Conservation (phyloP, 2,888 invertebrate species). For the Pseudoips prasinana region DNA sequence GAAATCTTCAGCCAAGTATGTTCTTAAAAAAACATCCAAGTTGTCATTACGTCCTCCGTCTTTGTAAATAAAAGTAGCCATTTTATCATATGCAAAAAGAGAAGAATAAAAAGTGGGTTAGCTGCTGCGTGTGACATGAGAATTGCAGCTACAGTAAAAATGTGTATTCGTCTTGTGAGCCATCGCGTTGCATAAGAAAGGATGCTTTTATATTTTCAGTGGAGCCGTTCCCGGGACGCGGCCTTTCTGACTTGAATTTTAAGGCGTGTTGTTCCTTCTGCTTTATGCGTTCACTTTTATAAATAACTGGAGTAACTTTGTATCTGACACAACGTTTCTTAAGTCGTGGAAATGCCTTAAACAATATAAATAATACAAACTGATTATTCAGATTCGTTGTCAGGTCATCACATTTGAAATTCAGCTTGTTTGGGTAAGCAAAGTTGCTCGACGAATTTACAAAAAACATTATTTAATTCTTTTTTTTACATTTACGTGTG, state of each 20-base stretch:
- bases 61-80: constrained; percentile 11
- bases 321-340: too few species aligned
- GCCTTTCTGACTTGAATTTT: constrained; percentile 40
- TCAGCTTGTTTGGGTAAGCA: too few species aligned
- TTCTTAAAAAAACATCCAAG: not conserved
- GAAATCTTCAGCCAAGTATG: not conserved
- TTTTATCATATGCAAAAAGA: constrained; percentile 17
- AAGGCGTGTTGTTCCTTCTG: constrained; percentile 43
- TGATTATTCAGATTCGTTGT: too few species aligned
- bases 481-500: too few species aligned
- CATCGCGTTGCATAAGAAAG: constrained; percentile 45
- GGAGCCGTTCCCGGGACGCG: constrained; percentile 20
- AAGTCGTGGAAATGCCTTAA: too few species aligned
- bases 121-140: constrained; percentile 44
- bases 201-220: constrained; percentile 48
- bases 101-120: constrained; percentile 31
- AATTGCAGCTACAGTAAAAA: constrained; percentile 46
- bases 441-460: too few species aligned
- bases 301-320: too few species aligned
- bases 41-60: not conserved
- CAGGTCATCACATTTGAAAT: too few species aligned
- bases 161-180: constrained; percentile 41
- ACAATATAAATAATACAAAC: too few species aligned
- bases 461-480: too few species aligned
- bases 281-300: constrained; percentile 41